Base-by-base conservation (phyloP, 2,888 invertebrate species). In the Horisme vitalbata region DNA sequence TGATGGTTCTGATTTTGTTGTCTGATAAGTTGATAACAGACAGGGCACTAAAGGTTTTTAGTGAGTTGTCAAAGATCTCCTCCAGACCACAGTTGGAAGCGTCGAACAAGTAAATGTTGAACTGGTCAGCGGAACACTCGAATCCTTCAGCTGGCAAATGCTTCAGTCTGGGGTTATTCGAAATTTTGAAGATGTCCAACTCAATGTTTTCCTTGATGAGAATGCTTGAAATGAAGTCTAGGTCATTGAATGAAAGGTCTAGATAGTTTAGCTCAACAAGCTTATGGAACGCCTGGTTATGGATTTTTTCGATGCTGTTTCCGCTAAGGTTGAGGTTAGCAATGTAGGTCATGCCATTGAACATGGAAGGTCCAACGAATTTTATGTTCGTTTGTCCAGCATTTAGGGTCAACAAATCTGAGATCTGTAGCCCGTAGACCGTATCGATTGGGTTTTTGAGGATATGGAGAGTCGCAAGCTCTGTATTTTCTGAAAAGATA, bases 81-180 rank as follows among this genome's bases (percentile, higher is more conserved):
- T 91, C 90, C 11, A 96, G 88, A 6, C 93, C 93, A 68, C 95
- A 96, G 68, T 93, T 92, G 2, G 94, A 93, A 11, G 95, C 93
- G 58, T 95, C 95, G 64, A 96, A 92, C 28, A 91, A 88, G 70
- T 93, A 93, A 47, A 94, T 91, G 54, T 92, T 92, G 65, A 92
- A 93, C 65, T 90, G 87, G 41, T 91, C 91, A 23, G 90, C 91
- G 15, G 89, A 88, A 57, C 92, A 91, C 55, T 90, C 90, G 73
- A 95, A 95, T 26, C 94, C 93, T 55, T 92, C 90, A 10, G 78
- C 85, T 0, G 95, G 95, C 44, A 96, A 79, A 48, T 91, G 91
- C 61, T 91, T 92, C 28, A 96, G 79, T 32, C 90, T 87, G 2
- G 93, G 92, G 69, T 95, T 95, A 57, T 94, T 92, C 54, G 93